Conservation (phyloP, 2,888 invertebrate genomes). For the Metellina segmentata region DNA sequence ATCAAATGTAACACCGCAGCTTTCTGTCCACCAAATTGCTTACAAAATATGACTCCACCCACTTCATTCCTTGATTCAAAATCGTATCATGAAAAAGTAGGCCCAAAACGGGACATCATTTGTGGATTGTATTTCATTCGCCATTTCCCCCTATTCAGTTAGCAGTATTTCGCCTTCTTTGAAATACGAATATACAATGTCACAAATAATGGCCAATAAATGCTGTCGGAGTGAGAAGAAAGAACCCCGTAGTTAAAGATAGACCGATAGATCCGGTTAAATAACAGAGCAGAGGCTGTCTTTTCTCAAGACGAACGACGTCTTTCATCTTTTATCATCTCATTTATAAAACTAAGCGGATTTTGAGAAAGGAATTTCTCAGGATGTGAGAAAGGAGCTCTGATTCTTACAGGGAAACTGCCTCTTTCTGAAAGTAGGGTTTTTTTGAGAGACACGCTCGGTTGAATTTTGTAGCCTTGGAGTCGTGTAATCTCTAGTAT, state of each 20-base stretch:
- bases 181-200: conserved; percentile 27
- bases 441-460: background rate
- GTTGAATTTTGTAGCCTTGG: background rate
- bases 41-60: too few relatives aligned
- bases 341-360: conserved; percentile 63
- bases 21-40: too few relatives aligned
- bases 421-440: background rate
- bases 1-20: too few relatives aligned
- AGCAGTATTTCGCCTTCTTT: conserved; percentile 26
- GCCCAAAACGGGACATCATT: too few relatives aligned
- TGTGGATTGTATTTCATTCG: too few relatives aligned
- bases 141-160: background rate
- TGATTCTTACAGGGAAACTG: background rate
- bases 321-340: conserved; percentile 61
- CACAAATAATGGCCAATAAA: conserved; percentile 59
- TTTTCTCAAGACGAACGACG: conserved; percentile 40
- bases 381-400: background rate
- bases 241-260: conserved; percentile 15
- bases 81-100: too few relatives aligned
- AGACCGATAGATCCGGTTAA: conserved; percentile 47
- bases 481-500: background rate
- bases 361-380: conserved; percentile 40
- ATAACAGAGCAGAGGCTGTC: conserved; percentile 28
- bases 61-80: too few relatives aligned
- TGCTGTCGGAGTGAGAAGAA: conserved; percentile 5